Evolutionary conservation across 2,888 invertebrate species (phyloP).

Genomic region (Eilema caniola): DNA sequence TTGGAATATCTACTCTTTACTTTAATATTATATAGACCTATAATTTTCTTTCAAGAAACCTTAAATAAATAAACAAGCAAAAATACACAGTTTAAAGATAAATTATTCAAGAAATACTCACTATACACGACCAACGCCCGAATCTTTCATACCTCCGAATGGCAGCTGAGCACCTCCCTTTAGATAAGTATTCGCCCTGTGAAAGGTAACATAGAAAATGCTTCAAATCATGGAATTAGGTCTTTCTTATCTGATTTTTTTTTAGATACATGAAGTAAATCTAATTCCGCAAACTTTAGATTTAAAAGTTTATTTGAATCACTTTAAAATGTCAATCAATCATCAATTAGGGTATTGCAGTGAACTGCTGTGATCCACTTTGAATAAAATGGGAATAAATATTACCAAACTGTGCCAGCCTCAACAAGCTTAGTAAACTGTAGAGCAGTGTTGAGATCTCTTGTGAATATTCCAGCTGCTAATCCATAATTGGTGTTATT

Average conservation of each 20-base stretch:
- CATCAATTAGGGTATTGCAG: background rate
- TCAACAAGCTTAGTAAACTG: slow-evolving; percentile 91
- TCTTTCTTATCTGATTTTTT: background rate
- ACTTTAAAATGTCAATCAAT: background rate
- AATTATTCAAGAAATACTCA: slow-evolving; percentile 46
- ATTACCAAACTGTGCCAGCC: slow-evolving; percentile 92
- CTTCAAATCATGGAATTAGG: background rate
- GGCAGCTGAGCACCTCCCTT: slow-evolving; percentile 89
- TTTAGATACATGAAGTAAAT: background rate
- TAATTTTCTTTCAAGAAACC: background rate
- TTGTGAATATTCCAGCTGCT: slow-evolving; percentile 94
- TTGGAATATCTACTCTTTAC: too few species aligned
- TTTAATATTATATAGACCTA: too few species aligned
- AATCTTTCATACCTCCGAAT: slow-evolving; percentile 95
- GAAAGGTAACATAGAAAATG: slow-evolving; percentile 23
- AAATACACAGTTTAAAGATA: background rate
- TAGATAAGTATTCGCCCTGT: slow-evolving; percentile 87
- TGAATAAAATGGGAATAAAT: background rate
- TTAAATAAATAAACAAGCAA: background rate
- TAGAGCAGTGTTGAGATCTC: slow-evolving; percentile 92
- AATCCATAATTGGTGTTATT: slow-evolving; percentile 94
- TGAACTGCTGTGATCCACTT: background rate
- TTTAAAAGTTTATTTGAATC: background rate
- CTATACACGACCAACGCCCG: slow-evolving; percentile 89
- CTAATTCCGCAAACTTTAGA: background rate